Conservation (phyloP, 2,113 vertebrate genomes). For the Embiotoca jacksoni region DNA sequence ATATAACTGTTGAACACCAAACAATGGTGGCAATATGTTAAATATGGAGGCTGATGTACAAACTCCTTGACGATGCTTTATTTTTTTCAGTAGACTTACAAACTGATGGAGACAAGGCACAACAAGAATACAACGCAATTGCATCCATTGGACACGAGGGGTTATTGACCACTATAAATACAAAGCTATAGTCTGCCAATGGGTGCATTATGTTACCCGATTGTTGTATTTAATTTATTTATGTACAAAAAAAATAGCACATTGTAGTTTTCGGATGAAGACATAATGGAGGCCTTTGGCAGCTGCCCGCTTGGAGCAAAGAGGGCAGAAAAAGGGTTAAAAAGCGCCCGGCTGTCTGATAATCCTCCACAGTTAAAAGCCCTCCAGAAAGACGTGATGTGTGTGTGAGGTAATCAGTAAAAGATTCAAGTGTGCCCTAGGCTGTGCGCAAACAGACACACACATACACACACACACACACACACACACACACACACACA, state of each 20-base stretch:
- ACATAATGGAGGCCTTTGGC: constrained; percentile 29
- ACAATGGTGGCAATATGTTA: too few species aligned
- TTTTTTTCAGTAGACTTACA: too few species aligned
- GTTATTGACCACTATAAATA: too few species aligned
- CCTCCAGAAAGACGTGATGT: constrained; percentile 75
- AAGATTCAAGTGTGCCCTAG: constrained; percentile 77
- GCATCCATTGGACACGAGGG: background rate
- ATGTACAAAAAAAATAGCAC: background rate
- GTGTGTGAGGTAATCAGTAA: constrained; percentile 83
- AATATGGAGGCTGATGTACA: too few species aligned
- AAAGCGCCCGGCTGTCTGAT: constrained; percentile 70
- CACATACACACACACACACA: constrained; percentile 3
- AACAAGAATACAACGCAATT: too few species aligned
- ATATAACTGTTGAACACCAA: too few species aligned
- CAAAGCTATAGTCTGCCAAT: background rate
- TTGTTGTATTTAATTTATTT: background rate
- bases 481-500: constrained; percentile 14
- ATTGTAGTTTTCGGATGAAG: constrained; percentile 1
- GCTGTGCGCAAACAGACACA: constrained; percentile 31
- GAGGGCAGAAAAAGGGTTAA: constrained; percentile 75
- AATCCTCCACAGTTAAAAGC: constrained; percentile 78
- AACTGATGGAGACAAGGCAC: background rate
- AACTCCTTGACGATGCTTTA: too few species aligned
- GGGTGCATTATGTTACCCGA: background rate
- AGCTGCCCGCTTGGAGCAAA: constrained; percentile 27